Evolutionary conservation across 2,888 invertebrate species (phyloP), one percentile per base, ranked within the genome.

Genomic region (Eristalinus sepulchralis): DNA sequence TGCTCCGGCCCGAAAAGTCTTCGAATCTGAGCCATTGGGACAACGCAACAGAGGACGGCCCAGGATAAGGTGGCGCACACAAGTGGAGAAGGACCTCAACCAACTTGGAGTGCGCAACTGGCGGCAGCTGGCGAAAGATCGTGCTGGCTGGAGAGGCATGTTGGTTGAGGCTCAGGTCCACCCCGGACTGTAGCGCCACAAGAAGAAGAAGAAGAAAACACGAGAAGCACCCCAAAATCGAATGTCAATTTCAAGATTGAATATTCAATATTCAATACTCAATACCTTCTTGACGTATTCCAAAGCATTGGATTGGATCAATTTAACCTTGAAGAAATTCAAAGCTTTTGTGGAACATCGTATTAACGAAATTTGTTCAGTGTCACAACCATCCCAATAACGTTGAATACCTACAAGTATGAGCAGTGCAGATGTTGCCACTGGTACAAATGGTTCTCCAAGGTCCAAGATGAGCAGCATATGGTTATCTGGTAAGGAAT

Each of bases 341-440:
- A 89, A 88, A 80, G 79, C 89, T 5, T 90, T 89, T 39, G 89
- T 89, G 2, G 88, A 88, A 0, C 86, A 89, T 67, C 72, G 89
- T 10, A 84, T 90, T 10, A 88, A 83, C 0, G 89, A 90, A 68
- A 89, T 89, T 17, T 82, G 80, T 2, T 47, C 76, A 2, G 33
- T 60, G n/a, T 67, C 88, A 8, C 13, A 79, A 2, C 59, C 79
- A 27, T 72, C 79, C 17, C 84, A 89, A 27, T 90, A 89, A 89
- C 73, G 78, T n/a, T 90, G 89, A 87, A 77, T 88, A 4, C 88
- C 89, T 9, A 83, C 89, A 0, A 83, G 84, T 3, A 17, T 68
- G 11, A 90, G 89, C 71, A 68, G 82, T 3, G 89, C 89, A n/a
- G 89, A 90, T 75, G 88, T 57, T 22, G 88, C 88, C n/a, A 89